Percentiles rank a stretch among this genome's conserved stretches.
These are phyloP conservation scores for Pseudoips prasinana DNA, from an alignment of 2,888 invertebrate genomes.

Conservation along the genomic window DNA sequence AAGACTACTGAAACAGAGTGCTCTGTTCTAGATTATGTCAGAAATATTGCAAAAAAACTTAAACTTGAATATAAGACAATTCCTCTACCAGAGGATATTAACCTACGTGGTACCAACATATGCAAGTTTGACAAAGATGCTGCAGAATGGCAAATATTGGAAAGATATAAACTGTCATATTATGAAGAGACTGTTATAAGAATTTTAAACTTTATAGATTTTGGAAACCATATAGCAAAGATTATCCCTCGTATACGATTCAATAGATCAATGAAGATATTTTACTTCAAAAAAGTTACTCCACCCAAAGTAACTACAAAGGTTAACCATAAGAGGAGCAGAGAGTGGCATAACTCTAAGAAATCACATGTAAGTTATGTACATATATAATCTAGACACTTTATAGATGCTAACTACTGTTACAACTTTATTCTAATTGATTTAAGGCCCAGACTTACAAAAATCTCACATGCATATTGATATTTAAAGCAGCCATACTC, in stretches of 20 bases:
- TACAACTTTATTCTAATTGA: no score
- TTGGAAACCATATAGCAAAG: constrained; percentile 87
- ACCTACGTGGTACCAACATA: constrained; percentile 86
- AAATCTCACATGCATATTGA: no score
- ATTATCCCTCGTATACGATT: constrained; percentile 86
- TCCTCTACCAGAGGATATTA: constrained; percentile 89
- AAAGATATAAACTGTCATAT: constrained; percentile 75
- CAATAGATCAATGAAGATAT: constrained; percentile 78
- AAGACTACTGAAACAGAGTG: constrained; percentile 43
- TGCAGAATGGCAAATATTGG: constrained; percentile 86
- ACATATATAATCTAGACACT: no score
- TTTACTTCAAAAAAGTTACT: constrained; percentile 62
- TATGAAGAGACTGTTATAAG: constrained; percentile 89
- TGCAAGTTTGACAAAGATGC: constrained; percentile 85
- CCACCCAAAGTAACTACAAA: constrained; percentile 61
- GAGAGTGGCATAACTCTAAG: constrained; percentile 74
- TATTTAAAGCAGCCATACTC: no score
- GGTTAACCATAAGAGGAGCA: constrained; percentile 62
- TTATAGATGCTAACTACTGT: no score
- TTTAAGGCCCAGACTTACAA: no score
- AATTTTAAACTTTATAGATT: constrained; percentile 89
- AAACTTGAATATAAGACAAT: constrained; percentile 83
- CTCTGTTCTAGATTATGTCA: constrained; percentile 56
- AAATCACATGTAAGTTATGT: constrained; percentile 62
- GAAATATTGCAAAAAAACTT: constrained; percentile 67